phyloP scores from a whole-genome alignment of 2,113 vertebrate genomes.

The Anhinga anhinga region DNA sequence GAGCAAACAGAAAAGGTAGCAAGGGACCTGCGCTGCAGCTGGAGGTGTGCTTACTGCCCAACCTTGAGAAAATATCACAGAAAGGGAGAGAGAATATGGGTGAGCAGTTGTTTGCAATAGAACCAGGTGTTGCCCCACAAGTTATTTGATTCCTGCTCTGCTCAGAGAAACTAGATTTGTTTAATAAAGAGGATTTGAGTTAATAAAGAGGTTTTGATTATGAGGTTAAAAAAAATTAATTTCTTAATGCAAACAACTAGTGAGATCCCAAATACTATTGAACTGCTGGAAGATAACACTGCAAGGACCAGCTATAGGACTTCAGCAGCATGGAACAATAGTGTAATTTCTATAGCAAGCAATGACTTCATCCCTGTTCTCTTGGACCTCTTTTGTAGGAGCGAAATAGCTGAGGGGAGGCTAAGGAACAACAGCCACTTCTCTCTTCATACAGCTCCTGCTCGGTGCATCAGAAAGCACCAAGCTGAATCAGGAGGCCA shows the following conservation, averaged over 20 bases:
- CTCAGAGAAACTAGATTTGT: not conserved
- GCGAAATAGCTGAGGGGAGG: not conserved
- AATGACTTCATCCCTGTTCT: not conserved
- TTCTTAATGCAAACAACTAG: not conserved
- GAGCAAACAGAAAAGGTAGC: not conserved
- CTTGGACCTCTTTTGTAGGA: not conserved
- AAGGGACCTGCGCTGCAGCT: not conserved
- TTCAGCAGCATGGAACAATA: not conserved
- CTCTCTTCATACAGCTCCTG: not conserved
- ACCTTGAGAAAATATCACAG: not conserved
- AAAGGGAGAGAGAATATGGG: not conserved
- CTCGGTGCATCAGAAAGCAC: not conserved
- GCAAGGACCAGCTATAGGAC: not conserved
- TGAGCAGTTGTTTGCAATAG: not conserved
- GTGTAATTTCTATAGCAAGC: fast-evolving
- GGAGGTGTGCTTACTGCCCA: not conserved
- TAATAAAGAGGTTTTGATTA: not conserved
- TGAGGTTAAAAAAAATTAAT: not conserved
- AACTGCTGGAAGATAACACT: not conserved
- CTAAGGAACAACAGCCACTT: not conserved
- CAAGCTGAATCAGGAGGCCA: not conserved
- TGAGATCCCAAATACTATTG: not conserved
- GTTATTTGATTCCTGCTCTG: not conserved
- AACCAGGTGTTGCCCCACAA: not conserved
- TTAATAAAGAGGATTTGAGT: not conserved